Base-by-base conservation (phyloP, 2,113 vertebrate genomes). In the Spea multiplicata region DNA sequence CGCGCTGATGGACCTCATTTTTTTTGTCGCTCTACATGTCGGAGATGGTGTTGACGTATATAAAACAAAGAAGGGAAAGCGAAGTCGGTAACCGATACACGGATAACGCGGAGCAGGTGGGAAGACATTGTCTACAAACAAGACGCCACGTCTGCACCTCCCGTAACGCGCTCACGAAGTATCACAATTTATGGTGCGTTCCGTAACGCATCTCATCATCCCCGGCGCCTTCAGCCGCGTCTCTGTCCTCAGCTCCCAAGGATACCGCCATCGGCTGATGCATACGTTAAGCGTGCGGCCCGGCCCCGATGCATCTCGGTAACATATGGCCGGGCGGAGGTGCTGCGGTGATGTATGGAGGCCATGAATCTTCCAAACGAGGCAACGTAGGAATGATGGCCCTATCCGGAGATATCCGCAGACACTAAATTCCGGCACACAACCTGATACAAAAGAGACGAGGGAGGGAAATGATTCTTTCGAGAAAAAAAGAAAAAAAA, bases 301-400 rank as follows among this genome's bases (percentile, higher is more conserved):
- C 17, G 44, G 61, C 30, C 49, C 49, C 73, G 77, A 79, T 73
- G 71, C 71, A 80, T 80, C 71, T 67, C 77, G 67, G 71, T 80
- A 80, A 80, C 77, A 73, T 80, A 80, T 80, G 71, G 71, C 62
- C n/a, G 73, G 71, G 57, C 44, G 16, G 73, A 80, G 69, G 62
- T 65, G 71, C 73, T 80, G 77, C 49, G 67, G 70, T 80, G 77
- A 80, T 80, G 61, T 80, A 80, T 80, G 50, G 52, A 44, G 66
- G 50, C 47, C 77, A 80, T 80, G 77, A 80, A 80, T 80, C 77
- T 80, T 80, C 70, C 45, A 66, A 80, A 80, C 46, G 77, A 80
- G 77, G 77, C 77, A 67, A 70, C 50, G 77, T 64, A 59, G 64
- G 64, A 80, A 80, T 80, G 77, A 80, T 73, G 52, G 77, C 66